These are phyloP conservation scores for Rhinogobius similis DNA, from an alignment of 2,113 vertebrate species.

Conservation along the genomic window DNA sequence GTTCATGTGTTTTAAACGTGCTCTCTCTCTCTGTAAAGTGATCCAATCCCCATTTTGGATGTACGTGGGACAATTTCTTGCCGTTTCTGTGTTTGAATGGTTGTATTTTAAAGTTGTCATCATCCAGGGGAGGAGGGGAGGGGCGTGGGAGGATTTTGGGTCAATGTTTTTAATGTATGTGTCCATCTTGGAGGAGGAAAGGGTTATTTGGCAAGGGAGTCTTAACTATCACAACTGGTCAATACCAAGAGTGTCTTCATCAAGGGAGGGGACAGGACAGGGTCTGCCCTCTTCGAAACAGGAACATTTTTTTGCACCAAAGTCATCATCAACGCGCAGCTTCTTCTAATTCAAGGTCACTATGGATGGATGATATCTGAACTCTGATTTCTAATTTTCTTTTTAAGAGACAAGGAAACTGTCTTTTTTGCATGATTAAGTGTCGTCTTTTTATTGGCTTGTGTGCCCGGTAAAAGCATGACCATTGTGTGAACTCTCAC, in stretches of 20 bases:
- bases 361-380: slow-evolving; percentile 70
- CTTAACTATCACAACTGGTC: slow-evolving; percentile 76
- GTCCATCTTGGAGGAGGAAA: slow-evolving; percentile 57
- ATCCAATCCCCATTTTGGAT: slow-evolving; percentile 68
- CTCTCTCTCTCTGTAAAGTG: slow-evolving; percentile 69
- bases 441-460: slow-evolving; percentile 79
- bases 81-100: slow-evolving; percentile 75
- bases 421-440: slow-evolving; percentile 77
- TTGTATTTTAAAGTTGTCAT: slow-evolving; percentile 74
- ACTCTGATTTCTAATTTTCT: slow-evolving; percentile 55
- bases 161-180: slow-evolving; percentile 70
- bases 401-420: slow-evolving; percentile 62
- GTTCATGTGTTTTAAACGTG: slow-evolving; percentile 76
- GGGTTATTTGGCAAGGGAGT: slow-evolving; percentile 15
- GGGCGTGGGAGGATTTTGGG: slow-evolving; percentile 46
- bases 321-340: slow-evolving; percentile 80
- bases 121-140: slow-evolving; percentile 61
- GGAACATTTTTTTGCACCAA: slow-evolving; percentile 81
- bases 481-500: slow-evolving; percentile 77
- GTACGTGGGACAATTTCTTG: slow-evolving; percentile 73
- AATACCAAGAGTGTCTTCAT: slow-evolving; percentile 81
- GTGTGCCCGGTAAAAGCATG: slow-evolving; percentile 79
- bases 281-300: slow-evolving; percentile 75
- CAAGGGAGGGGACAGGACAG: slow-evolving; percentile 73
- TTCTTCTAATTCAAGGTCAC: slow-evolving; percentile 76